Evolutionary conservation across 2,797 vertebrate species (phyloP), one percentile per base, ranked within the genome.

Genomic region (Paedocypris micromegethes): DNA sequence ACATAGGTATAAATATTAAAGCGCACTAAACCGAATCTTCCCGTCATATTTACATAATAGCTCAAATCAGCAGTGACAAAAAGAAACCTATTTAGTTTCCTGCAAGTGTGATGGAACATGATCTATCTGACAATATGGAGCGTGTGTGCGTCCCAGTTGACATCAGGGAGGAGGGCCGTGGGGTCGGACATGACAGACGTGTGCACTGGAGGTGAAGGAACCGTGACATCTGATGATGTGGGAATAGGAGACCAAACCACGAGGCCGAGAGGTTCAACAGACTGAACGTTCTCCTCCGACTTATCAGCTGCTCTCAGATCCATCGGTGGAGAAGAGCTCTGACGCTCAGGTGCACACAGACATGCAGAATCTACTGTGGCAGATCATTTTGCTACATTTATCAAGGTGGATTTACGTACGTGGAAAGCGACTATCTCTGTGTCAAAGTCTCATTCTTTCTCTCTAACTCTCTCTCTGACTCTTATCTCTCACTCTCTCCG

Each of bases 1-100:
- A 56, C 47, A 51, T 61, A 0, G 23, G 39, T 6, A 48, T 73
- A 51, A 73, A 73, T 73, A 73, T 76, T 56, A 70, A 76, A 67
- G 44, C 44, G 62, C 43, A 53, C 64, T 42, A 73, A 65, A 60
- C 44, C 57, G 66, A 44, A 60, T 51, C 53, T 64, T 69, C 69
- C 61, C 64, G 49, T 23, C 8, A 37, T 38, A 53, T 69, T 64
- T 74, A 65, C 66, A 74, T 55, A 50, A 72, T 9, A 44, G 45
- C 58, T 54, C 43, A 44, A 47, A 64, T 62, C 49, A 40, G 4
- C 42, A 37, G 4, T 6, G 52, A 62, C 47, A 52, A 9, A 48
- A 43, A 44, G 6, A 65, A 64, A 63, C 52, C 43, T 46, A 5
- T 57, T 47, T 9, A 57, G 48, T 54, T 7, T 5, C 5, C 1